Evolutionary conservation across 2,797 vertebrate genomes (phyloP).

Genomic region (Phoxinus dragarum): DNA sequence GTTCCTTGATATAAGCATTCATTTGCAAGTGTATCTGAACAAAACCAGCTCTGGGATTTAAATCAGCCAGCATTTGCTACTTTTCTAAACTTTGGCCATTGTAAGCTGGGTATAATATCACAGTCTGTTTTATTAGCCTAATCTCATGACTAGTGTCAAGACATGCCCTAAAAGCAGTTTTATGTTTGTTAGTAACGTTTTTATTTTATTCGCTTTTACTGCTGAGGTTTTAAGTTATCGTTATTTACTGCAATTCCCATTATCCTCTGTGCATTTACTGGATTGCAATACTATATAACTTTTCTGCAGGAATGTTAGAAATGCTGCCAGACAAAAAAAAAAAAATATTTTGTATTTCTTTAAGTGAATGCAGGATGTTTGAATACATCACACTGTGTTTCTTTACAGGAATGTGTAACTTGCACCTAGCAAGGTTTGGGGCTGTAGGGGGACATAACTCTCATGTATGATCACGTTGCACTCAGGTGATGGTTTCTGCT

Average conservation of each 20-base stretch:
- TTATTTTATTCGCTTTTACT: not conserved
- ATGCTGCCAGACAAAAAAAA: not conserved
- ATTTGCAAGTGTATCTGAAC: conserved; percentile 9
- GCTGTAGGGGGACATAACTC: not conserved
- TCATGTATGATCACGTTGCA: not conserved
- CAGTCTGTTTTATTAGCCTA: not conserved
- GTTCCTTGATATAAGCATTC: not conserved
- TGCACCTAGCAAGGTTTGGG: conserved; percentile 8
- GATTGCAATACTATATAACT: not conserved
- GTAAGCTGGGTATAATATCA: not conserved
- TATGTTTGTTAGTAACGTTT: not conserved
- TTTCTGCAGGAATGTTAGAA: not conserved
- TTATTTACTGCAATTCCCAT: not conserved
- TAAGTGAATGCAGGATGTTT: not conserved
- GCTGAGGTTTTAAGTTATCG: not conserved
- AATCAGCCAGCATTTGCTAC: not conserved
- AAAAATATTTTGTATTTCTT: not conserved
- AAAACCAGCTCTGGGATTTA: not conserved
- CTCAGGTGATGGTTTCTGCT: conserved; percentile 2
- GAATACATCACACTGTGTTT: not conserved
- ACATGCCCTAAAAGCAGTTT: conserved; percentile 11
- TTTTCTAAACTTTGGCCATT: not conserved
- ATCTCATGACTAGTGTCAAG: conserved; percentile 3
- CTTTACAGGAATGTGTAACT: not conserved
- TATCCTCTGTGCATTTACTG: not conserved